A percentile compares a stretch with the other conserved stretches of the same genome.
These are phyloP conservation scores for Andrena fulva DNA, from an alignment of 2,888 invertebrate species.

Conservation along the genomic window DNA sequence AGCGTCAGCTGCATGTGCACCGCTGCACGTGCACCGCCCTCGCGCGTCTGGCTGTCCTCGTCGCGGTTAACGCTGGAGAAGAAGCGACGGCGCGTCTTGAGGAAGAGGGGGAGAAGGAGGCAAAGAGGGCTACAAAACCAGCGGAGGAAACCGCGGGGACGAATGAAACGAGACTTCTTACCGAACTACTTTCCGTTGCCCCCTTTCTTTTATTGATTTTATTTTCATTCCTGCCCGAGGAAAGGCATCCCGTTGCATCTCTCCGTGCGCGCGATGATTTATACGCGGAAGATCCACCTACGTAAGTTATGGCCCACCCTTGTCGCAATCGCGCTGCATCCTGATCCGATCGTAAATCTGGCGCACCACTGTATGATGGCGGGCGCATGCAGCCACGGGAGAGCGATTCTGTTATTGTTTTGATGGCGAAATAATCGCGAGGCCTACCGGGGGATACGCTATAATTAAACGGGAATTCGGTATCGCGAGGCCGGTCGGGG, in stretches of 20 bases:
- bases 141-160: constrained; percentile 26
- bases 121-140: background rate
- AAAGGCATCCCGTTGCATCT: constrained; percentile 54
- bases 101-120: background rate
- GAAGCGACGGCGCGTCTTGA: background rate
- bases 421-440: constrained; percentile 65
- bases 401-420: constrained; percentile 66
- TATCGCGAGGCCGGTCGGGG: constrained; percentile 33
- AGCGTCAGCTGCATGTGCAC: constrained; percentile 80
- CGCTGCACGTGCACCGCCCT: constrained; percentile 68
- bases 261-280: constrained; percentile 69
- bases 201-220: constrained; percentile 41
- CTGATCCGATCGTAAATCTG: constrained; percentile 71
- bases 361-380: constrained; percentile 21
- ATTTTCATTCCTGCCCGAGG: constrained; percentile 48
- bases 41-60: constrained; percentile 23
- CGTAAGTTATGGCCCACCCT: constrained; percentile 73
- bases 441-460: constrained; percentile 25
- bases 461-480: constrained; percentile 66
- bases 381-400: constrained; percentile 21
- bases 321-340: constrained; percentile 70
- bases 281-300: constrained; percentile 72
- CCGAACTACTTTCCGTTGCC: constrained; percentile 32
- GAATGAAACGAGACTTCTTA: constrained; percentile 34
- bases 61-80: background rate